phyloP scores from a whole-genome alignment of 2,888 invertebrate genomes.

The Tipula unca region DNA sequence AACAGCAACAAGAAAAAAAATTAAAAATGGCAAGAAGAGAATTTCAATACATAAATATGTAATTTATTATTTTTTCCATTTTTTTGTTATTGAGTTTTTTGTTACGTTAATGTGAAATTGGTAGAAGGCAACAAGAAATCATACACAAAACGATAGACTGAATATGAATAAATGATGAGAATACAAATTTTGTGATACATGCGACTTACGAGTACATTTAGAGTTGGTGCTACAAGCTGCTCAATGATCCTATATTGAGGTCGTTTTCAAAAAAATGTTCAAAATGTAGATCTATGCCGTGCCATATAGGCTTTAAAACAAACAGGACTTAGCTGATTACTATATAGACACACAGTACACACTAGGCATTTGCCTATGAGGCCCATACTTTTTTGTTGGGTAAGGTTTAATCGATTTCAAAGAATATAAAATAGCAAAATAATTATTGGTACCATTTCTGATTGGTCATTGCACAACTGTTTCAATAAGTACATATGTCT shows the following conservation, averaged over 20 bases:
- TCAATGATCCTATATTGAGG: background rate
- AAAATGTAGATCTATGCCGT: too few relatives aligned
- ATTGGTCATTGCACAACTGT: too few relatives aligned
- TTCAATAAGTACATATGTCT: too few relatives aligned
- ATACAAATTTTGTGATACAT: background rate
- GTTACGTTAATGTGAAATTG: background rate
- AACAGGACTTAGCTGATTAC: too few relatives aligned
- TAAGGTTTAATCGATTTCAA: too few relatives aligned
- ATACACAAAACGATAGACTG: background rate
- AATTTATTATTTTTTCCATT: constrained; percentile 16
- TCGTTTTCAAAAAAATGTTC: background rate
- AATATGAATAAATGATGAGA: background rate
- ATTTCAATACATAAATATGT: constrained; percentile 16
- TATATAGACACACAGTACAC: too few relatives aligned
- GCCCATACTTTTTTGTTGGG: too few relatives aligned
- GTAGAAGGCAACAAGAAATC: background rate
- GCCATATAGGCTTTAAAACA: too few relatives aligned
- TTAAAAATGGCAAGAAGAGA: background rate
- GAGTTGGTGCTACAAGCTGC: background rate
- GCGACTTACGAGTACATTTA: background rate
- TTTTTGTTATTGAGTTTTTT: background rate
- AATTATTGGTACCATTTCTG: too few relatives aligned
- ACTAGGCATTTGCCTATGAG: too few relatives aligned
- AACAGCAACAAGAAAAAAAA: background rate
- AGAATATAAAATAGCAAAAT: too few relatives aligned